phyloP scores from a whole-genome alignment of 2,888 invertebrate species.

The Erannis defoliaria region DNA sequence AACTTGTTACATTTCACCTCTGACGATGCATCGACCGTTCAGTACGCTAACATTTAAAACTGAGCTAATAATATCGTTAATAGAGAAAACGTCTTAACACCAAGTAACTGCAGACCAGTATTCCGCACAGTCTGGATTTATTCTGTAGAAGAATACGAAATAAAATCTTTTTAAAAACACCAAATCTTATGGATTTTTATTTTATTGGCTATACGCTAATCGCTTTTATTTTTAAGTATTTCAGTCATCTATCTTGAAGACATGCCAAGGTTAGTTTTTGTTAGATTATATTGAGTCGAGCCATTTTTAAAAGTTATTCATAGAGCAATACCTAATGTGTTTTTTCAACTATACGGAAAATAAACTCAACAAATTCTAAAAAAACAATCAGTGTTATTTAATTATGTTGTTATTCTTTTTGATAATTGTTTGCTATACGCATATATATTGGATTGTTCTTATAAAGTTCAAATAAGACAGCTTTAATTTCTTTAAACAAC shows the following conservation, averaged over 20 bases:
- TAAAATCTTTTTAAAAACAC: not conserved
- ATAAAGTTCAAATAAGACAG: not conserved
- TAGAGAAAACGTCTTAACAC: too few species aligned
- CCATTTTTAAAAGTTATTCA: slow-evolving; percentile 21
- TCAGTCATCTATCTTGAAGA: slow-evolving; percentile 21
- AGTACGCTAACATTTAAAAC: too few species aligned
- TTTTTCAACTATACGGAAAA: not conserved
- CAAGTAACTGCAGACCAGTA: too few species aligned
- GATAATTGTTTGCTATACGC: too few species aligned
- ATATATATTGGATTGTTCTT: too few species aligned
- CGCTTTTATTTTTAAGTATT: slow-evolving; percentile 6
- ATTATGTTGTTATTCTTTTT: too few species aligned
- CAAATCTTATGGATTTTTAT: not conserved
- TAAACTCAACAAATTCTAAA: not conserved
- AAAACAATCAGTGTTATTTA: too few species aligned
- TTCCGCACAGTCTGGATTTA: too few species aligned
- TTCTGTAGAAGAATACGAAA: too few species aligned
- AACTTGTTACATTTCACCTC: too few species aligned
- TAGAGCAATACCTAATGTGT: not conserved
- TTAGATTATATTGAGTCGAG: slow-evolving; percentile 9
- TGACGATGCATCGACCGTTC: too few species aligned
- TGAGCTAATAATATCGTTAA: too few species aligned
- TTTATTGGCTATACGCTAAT: not conserved
- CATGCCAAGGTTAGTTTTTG: slow-evolving; percentile 33
- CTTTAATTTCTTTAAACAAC: not conserved